Evolutionary conservation across 2,113 vertebrate species (phyloP), one percentile per base, ranked within the genome.

Genomic region (Catagonus wagneri): DNA sequence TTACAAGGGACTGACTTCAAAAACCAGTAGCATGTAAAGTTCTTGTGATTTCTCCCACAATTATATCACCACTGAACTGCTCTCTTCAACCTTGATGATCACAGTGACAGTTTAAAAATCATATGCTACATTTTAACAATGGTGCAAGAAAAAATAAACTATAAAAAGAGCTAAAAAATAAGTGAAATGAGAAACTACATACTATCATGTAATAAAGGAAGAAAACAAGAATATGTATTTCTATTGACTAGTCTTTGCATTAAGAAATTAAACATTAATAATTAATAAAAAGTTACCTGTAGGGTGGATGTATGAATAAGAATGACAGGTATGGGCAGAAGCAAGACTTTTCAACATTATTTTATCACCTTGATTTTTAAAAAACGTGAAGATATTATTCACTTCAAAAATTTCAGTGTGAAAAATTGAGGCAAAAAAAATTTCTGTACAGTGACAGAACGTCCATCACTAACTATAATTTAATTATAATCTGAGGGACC

Each of bases 311-410:
- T 74, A 44, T 68, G 9, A 92, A 39, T 36, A 71, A 80, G 27
- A 92, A 20, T 74, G 14, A 85, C 12, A 91, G 25, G 25, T 29
- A 72, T 0, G 13, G 20, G 27, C 44, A 96, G 56, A 94, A 92
- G 36, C 9, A 86, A 83, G 52, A 32, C 34, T 68, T 93, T 68
- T 75, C 27, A 58, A 69, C 13, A 5, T 25, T 50, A 89, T 76
- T 87, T 74, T 79, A 65, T 54, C n/a, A 81, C 76, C 69, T 93
- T 93, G 16, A 96, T 60, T 92, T 97, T 83, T 15, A 32, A 85
- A 89, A 14, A 76, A 71, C 25, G 16, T 76, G 7, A 83, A 65
- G 84, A 27, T 50, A 86, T 54, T 78, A 74, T 34, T 90, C 39
- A 84, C 69, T 63, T 66, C 23, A 34, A 88, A 87, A 74, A 16